Evolutionary conservation across 2,888 invertebrate species (phyloP), one percentile per base, ranked within the genome.

Genomic region (Trissoscelio sp.): DNA sequence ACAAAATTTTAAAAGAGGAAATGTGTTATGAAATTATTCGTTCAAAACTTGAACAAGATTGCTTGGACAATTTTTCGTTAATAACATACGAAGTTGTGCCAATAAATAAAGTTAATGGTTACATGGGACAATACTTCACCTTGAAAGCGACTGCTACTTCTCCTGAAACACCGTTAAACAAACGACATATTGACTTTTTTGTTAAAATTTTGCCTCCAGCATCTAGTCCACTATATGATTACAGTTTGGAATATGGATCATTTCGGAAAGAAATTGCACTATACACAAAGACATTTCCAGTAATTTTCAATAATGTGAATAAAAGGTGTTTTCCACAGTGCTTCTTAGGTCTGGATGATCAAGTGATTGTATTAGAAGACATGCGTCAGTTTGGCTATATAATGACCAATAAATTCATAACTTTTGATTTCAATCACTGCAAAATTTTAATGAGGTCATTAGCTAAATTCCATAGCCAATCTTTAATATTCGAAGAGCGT

Each of bases 381-480:
- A 91, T 95, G 92, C 93, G 91, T 84, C 92, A 89, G 44, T 90
- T 92, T 12, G 94, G 94, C 0, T 95, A 94, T 83, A 91, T 92
- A 57, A 95, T 95, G 95, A 93, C 94, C 0, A 94, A 95, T 85
- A 92, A 95, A 11, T 92, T 92, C 51, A 92, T 93, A 74, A 94
- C 95, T 0, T 91, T 95, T 24, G 93, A 93, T 16, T 91, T 93
- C 1, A 93, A 94, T 24, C 94, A 95, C 86, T 94, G 94, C 58
- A 92, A 92, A 78, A 92, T 93, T 1, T 93, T 94, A 1, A 88
- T 95, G 83, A 93, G 92, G 84, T 92, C 94, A 81, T 89, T 95
- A 39, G 94, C 95, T 0, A 94, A 93, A 81, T 93, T 95, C 81
- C 95, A 95, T 85, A 94, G 95, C 0, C 88, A 95, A 24, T 95